Evolutionary conservation across 2,888 invertebrate genomes (phyloP).

Genomic region (Cerceris ruficornis): DNA sequence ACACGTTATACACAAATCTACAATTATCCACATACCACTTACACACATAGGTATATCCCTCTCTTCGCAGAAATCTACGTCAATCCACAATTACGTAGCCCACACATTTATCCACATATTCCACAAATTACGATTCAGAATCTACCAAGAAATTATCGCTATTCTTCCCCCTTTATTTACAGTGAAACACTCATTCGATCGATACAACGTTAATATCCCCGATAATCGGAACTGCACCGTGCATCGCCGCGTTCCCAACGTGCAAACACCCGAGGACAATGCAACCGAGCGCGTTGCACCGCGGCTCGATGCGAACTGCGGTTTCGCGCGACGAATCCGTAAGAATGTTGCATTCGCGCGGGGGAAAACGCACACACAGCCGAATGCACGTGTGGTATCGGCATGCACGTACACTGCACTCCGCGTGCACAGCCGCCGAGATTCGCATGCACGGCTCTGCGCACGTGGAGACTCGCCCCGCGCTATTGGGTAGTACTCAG

Average conservation of each 20-base stretch:
- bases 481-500: constrained; percentile 63
- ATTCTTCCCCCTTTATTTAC: too few species aligned
- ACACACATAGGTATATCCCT: too few species aligned
- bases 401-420: constrained; percentile 33
- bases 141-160: too few species aligned
- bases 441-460: constrained; percentile 70
- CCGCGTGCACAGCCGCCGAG: constrained; percentile 56
- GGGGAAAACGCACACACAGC: constrained; percentile 60
- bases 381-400: constrained; percentile 30
- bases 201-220: too few species aligned
- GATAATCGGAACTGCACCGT: neutral
- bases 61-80: too few species aligned
- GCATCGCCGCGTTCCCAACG: neutral
- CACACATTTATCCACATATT: too few species aligned
- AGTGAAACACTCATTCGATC: too few species aligned
- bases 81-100: too few species aligned
- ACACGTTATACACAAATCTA: too few species aligned
- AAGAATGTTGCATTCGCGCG: constrained; percentile 65
- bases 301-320: constrained; percentile 66
- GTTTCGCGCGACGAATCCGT: constrained; percentile 60
- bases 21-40: too few species aligned
- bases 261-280: neutral
- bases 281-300: constrained; percentile 61
- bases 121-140: too few species aligned
- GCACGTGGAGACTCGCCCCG: constrained; percentile 49